Evolutionary conservation across 2,797 vertebrate species (phyloP), one percentile per base, ranked within the genome.

Genomic region (Choloepus didactylus): DNA sequence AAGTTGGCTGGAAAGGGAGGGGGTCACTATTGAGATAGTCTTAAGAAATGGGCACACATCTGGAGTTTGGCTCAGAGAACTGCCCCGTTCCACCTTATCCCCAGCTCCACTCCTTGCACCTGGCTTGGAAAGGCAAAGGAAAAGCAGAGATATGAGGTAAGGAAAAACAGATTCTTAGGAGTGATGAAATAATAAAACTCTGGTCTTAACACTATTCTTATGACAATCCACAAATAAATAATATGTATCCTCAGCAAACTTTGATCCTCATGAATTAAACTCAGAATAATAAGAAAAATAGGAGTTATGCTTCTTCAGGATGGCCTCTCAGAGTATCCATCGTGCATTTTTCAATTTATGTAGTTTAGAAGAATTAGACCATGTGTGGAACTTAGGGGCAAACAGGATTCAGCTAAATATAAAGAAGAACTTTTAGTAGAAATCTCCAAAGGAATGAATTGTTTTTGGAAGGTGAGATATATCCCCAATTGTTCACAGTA

Each of bases 91-190:
- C 35, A 9, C 5, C 12, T 73, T 67, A 14, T 60, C 9, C 64
- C 4, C 41, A 8, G 1, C 31, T 51, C n/a, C 3, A 5, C 21
- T 60, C 16, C 3, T 51, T 79, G 35, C 27, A 16, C 51, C 29
- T 89, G 66, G 9, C 73, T 91, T 82, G 29, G 60, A 56, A 81
- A 88, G 44, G 41, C 70, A 90, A 93, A 86, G n/a, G 12, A 89
- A 91, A 10, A 93, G 6, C 46, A 87, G 76, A n/a, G 7, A 56
- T 51, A 51, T 2, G 15, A 72, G 38, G 3, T 0, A 66, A 79
- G 62, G 56, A 27, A 35, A 84, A 93, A 25, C 2, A 21, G 35
- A 72, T 56, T 92, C 35, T 90, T 56, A 89, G 54, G 35, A 60
- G 3, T 35, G 44, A 10, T 25, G 38, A 3, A 73, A 9, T 67